Percentiles rank a stretch among this genome's conserved stretches.
These are phyloP conservation scores for Rhopalosiphum nymphaeae DNA, from an alignment of 2,888 invertebrate species.

Conservation along the genomic window DNA sequence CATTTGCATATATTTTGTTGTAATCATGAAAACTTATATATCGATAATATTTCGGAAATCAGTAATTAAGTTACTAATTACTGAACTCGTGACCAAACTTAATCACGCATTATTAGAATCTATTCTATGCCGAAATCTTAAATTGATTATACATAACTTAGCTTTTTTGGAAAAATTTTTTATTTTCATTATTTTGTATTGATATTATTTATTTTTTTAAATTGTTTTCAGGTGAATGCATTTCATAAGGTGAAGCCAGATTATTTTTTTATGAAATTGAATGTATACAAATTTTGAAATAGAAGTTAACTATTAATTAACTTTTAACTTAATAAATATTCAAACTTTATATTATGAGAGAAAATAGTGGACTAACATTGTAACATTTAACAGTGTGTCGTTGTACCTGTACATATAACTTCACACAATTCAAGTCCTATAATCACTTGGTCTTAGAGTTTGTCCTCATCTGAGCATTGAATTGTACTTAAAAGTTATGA, in stretches of 20 bases:
- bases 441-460: too few relatives aligned
- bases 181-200: not conserved
- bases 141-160: not conserved
- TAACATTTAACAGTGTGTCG: too few relatives aligned
- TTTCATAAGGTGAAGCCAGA: not conserved
- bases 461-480: not conserved
- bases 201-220: not conserved
- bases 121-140: not conserved
- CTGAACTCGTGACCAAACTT: not conserved
- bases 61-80: not conserved
- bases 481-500: not conserved
- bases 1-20: not conserved
- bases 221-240: not conserved
- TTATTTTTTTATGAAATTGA: not conserved
- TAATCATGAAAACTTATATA: not conserved
- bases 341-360: not conserved
- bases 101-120: not conserved
- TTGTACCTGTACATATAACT: not conserved
- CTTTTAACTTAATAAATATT: not conserved
- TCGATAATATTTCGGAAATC: not conserved
- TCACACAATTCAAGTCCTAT: not conserved
- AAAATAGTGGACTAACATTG: too few relatives aligned
- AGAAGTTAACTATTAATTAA: not conserved
- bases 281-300: not conserved
- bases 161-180: not conserved